These are phyloP conservation scores for Anthopleura sola DNA, from an alignment of 64 coral and sea anemone species.

Conservation along the genomic window DNA sequence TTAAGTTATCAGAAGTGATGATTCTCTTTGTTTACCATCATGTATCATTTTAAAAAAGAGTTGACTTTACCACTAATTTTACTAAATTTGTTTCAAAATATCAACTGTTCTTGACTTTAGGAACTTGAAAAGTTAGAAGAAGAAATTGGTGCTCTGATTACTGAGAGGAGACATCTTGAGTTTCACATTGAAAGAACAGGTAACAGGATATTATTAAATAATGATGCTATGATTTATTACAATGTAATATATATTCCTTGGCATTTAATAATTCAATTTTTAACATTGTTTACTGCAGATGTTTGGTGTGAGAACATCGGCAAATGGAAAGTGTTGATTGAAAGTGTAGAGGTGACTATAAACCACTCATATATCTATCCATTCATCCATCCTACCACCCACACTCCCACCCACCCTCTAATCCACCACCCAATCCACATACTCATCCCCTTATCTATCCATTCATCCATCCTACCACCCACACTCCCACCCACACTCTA, in stretches of 20 bases:
- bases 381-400: background rate
- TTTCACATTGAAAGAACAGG: slow-evolving; percentile 96
- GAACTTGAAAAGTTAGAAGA: slow-evolving; percentile 64
- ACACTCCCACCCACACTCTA: background rate
- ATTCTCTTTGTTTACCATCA: too few species aligned
- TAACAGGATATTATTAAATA: background rate
- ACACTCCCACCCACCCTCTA: background rate
- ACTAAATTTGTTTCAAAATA: background rate
- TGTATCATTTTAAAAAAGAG: too few species aligned
- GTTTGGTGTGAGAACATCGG: slow-evolving; percentile 97
- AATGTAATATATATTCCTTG: background rate
- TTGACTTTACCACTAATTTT: background rate
- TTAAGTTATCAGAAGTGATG: too few species aligned
- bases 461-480: too few species aligned
- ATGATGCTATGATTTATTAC: background rate
- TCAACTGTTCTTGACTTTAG: slow-evolving; percentile 19
- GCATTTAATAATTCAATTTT: background rate
- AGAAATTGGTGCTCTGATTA: slow-evolving; percentile 78
- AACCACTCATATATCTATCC: background rate
- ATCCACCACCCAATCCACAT: background rate
- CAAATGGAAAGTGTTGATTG: slow-evolving; percentile 95
- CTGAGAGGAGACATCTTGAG: slow-evolving; percentile 81
- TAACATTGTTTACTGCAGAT: slow-evolving; percentile 37
- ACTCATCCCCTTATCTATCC: background rate
- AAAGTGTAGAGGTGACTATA: slow-evolving; percentile 80